Evolutionary conservation across 2,797 vertebrate species (phyloP).

Genomic region (Gymnoscopelus microlampas): DNA sequence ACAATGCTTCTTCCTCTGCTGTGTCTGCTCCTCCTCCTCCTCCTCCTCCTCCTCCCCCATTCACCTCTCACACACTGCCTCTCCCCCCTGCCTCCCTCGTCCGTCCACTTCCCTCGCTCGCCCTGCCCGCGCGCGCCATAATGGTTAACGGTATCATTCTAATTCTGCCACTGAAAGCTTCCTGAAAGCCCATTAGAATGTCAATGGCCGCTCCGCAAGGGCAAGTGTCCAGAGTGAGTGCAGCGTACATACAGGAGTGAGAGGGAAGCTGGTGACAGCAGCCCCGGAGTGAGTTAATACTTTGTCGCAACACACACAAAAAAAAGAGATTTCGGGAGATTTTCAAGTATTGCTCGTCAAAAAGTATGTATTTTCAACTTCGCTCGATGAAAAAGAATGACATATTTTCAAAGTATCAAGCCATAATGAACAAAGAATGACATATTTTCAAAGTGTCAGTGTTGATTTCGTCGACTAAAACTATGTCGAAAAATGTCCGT

Average conservation of each 20-base stretch:
- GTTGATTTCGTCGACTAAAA: too few relatives aligned
- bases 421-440: too few relatives aligned
- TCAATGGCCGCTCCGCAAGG: slow-evolving; percentile 41
- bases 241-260: neutral
- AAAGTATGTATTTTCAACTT: too few relatives aligned
- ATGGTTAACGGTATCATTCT: slow-evolving; percentile 54
- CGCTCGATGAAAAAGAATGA: too few relatives aligned
- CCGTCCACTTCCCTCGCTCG: slow-evolving; percentile 31
- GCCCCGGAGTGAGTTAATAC: too few relatives aligned
- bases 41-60: slow-evolving; percentile 63
- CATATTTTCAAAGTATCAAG: too few relatives aligned
- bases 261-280: neutral
- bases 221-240: slow-evolving; percentile 31
- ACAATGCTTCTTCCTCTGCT: slow-evolving; percentile 73
- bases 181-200: slow-evolving; percentile 62
- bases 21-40: neutral
- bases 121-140: neutral
- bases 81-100: neutral
- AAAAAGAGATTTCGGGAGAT: too few relatives aligned
- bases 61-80: slow-evolving; percentile 56
- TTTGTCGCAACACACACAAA: too few relatives aligned
- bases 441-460: too few relatives aligned
- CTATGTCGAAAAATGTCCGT: too few relatives aligned
- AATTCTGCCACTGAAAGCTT: slow-evolving; percentile 52
- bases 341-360: too few relatives aligned